Evolutionary conservation across 2,888 invertebrate genomes (phyloP).

Genomic region (Tipula lateralis): DNA sequence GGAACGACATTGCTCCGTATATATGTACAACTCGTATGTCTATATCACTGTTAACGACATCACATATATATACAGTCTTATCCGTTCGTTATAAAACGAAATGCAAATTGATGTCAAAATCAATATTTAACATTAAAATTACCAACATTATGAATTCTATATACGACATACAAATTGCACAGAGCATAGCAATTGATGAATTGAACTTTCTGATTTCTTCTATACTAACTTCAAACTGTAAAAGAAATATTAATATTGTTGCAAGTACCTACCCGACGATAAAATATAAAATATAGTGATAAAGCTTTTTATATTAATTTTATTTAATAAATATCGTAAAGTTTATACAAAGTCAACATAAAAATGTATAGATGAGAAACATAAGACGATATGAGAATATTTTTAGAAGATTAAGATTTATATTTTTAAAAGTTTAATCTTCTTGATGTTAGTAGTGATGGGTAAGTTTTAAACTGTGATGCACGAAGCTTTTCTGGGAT

Average conservation of each 20-base stretch:
- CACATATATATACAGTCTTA: not conserved
- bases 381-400: too few species aligned
- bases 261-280: too few species aligned
- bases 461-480: too few species aligned
- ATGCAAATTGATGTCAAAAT: not conserved
- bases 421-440: too few species aligned
- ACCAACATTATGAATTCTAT: not conserved
- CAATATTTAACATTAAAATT: not conserved
- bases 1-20: not conserved
- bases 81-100: not conserved
- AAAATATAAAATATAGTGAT: not conserved
- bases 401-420: too few species aligned
- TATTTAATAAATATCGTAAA: too few species aligned
- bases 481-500: too few species aligned
- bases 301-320: not conserved
- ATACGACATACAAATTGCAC: not conserved
- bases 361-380: too few species aligned
- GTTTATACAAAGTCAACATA: too few species aligned
- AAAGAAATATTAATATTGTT: not conserved
- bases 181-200: not conserved
- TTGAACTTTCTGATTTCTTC: not conserved
- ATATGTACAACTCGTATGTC: not conserved
- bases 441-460: too few species aligned
- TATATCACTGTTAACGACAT: not conserved
- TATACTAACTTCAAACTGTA: not conserved